Evolutionary conservation across 2,888 invertebrate species (phyloP), one percentile per base, ranked within the genome.

Genomic region (Dryobota labecula): DNA sequence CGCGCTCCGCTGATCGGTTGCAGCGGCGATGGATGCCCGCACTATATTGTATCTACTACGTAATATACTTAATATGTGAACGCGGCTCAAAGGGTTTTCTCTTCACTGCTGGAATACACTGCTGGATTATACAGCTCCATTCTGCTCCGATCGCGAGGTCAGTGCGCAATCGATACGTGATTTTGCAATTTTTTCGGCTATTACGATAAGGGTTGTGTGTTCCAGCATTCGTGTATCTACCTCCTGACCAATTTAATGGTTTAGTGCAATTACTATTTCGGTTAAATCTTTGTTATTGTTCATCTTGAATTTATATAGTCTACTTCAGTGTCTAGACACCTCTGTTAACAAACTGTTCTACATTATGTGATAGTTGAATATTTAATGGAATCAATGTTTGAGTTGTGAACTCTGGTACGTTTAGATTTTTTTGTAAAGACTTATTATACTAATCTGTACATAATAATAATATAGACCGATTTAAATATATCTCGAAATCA

Each of bases 181-280:
- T 47, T 41, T 57, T 5, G 38, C 20, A 61, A 73, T 68, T 24
- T 51, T 56, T 18, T 51, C 51, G 18, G 43, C 9, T 11, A 36
- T 13, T 8, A 49, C 53, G 36, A 45, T 47, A 51, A 65, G 41
- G 53, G 56, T 38, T 30, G 53, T 67, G 87, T 83, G 67, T 82
- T 73, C 78, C 68, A 67, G 72, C 71, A 72, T 70, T 78, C 69
- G 68, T 82, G 71, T 86, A 81, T 84, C 86, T 88, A 88, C 88
- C 86, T 89, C 88, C 85, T 85, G 90, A 90, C 88, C 91, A 89
- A 90, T 87, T 80, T 82, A 66, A 70, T 78, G 80, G 75, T 79
- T 79, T 79, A 82, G 74, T 79, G 63, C 70, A 80, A 73, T 78
- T 81, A 76, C 51, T 43, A 68, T 78, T 77, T 75, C 18, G 67